phyloP scores from a whole-genome alignment of 2,797 vertebrate genomes.

The Intellagama lesueurii region DNA sequence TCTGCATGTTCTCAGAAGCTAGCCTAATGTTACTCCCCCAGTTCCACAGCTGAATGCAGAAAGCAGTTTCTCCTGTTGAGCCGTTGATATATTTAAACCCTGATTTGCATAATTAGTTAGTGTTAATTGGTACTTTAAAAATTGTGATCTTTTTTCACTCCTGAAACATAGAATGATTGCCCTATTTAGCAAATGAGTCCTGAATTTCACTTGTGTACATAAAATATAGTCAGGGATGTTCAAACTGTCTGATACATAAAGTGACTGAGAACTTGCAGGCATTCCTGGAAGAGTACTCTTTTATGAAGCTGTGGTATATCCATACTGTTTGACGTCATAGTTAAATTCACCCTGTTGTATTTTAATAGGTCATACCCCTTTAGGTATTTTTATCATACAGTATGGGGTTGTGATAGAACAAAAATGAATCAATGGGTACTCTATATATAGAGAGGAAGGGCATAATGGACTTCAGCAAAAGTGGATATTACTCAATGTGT shows the following conservation, averaged over 20 bases:
- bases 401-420: not conserved
- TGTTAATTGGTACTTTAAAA: not conserved
- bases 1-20: constrained; percentile 9
- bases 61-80: not conserved
- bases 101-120: not conserved
- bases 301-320: constrained; percentile 41
- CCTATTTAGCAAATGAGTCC: constrained; percentile 10
- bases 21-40: not conserved
- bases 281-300: constrained; percentile 1
- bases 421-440: constrained; percentile 8
- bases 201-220: constrained; percentile 38
- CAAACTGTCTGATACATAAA: not conserved
- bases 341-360: constrained; percentile 7
- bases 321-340: constrained; percentile 35
- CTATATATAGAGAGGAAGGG: no score
- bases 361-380: constrained; percentile 27
- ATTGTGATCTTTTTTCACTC: not conserved
- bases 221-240: constrained; percentile 5
- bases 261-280: constrained; percentile 36
- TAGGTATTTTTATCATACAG: not conserved
- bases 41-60: not conserved
- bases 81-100: not conserved
- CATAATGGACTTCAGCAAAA: not conserved
- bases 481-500: not conserved
- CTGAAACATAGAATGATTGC: constrained; percentile 14